These are phyloP conservation scores for Babyrousa celebensis DNA, from an alignment of 2,797 vertebrate genomes.

Conservation along the genomic window DNA sequence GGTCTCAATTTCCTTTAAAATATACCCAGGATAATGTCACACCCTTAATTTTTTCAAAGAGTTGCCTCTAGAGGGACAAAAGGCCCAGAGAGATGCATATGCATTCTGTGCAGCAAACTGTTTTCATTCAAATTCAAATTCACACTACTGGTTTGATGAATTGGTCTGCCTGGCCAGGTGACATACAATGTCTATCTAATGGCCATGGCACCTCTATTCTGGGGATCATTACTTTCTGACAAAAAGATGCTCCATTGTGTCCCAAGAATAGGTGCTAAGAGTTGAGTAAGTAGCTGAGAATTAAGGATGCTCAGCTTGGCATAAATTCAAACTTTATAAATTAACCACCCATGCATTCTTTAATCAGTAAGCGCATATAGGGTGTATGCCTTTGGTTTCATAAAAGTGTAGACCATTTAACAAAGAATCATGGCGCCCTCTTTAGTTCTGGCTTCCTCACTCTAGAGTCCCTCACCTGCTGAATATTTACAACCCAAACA, in stretches of 20 bases:
- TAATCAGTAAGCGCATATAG: not conserved
- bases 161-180: not conserved
- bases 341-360: not conserved
- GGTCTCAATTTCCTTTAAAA: not conserved
- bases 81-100: not conserved
- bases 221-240: not conserved
- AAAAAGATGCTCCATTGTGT: conserved; percentile 3
- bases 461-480: not conserved
- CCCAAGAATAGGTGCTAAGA: not conserved
- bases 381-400: not conserved
- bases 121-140: conserved; percentile 37
- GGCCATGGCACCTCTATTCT: not conserved
- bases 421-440: not conserved
- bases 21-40: not conserved
- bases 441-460: not conserved
- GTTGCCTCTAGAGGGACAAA: conserved; percentile 21
- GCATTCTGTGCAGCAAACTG: not conserved
- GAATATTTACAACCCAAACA: conserved; percentile 35
- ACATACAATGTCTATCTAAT: not conserved
- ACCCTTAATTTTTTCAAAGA: conserved; percentile 42
- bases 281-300: not conserved
- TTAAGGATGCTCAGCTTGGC: not conserved
- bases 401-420: not conserved
- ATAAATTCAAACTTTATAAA: not conserved
- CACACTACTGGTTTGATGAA: not conserved